phyloP scores from a whole-genome alignment of 1,140 invertebrate genomes.

The Watersipora subatra region DNA sequence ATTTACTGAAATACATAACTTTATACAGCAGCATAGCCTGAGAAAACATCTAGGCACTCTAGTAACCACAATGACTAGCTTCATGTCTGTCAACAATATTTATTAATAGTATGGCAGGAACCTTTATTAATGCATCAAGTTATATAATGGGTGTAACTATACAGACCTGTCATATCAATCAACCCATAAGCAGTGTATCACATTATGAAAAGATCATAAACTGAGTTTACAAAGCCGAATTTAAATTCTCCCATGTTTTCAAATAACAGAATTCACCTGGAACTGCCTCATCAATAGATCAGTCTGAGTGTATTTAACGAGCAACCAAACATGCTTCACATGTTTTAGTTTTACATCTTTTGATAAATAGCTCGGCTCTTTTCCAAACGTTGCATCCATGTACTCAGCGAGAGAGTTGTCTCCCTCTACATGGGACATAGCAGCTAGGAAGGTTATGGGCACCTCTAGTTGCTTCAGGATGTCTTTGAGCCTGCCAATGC shows the following conservation, averaged over 20 bases:
- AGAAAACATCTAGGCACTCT: no score
- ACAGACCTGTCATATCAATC: neutral
- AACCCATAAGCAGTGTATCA: neutral
- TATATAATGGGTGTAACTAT: neutral
- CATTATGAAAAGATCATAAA: neutral
- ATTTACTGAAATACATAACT: no score
- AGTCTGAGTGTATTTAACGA: neutral
- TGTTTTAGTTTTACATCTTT: neutral
- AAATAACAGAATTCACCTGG: neutral
- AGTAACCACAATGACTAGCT: no score
- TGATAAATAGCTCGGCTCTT: neutral
- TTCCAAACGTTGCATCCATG: neutral
- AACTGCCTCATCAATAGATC: neutral
- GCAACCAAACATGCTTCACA: neutral
- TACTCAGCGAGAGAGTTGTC: neutral
- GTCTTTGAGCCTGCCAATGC: neutral
- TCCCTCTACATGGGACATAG: neutral
- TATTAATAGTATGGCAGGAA: no score
- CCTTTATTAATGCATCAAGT: neutral
- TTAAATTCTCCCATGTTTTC: neutral
- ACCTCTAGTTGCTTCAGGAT: neutral
- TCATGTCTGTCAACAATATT: no score
- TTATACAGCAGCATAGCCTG: no score
- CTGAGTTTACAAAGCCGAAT: neutral
- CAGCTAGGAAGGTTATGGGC: neutral